Evolutionary conservation across 2,797 vertebrate species (phyloP), one percentile per base, ranked within the genome.

Genomic region (Hypotaenidia philippensis): DNA sequence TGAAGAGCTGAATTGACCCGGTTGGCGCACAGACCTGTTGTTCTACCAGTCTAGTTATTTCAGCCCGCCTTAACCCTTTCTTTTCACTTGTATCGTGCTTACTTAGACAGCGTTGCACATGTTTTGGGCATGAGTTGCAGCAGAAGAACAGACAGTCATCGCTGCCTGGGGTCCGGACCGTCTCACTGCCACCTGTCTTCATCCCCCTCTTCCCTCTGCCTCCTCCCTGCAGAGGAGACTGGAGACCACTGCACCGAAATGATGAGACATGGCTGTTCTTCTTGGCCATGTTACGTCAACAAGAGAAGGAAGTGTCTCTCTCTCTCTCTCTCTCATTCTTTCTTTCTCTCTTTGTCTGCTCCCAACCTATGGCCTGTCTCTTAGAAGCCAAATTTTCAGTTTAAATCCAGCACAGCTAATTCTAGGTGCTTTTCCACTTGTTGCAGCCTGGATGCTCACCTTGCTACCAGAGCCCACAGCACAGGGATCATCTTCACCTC

Each of bases 1-100:
- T 89, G 81, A 93, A 94, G 93, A 93, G 90, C 50, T 77, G 94
- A 79, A 90, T 63, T 92, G 89, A 87, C 94, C 94, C 57, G 3
- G 2, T 9, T 94, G 92, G 90, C 89, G 75, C 90, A 69, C 77
- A 69, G 59, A 75, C n/a, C 92, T 87, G 85, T 94, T 93, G 86
- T 93, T 91, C 52, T 50, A 52, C 78, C 91, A 87, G 93, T 87
- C 77, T 72, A 36, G 91, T 60, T 76, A 68, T 80, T 94, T 82
- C 70, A 80, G 75, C 34, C 69, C 75, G 60, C 53, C 72, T 86
- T 95, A 96, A 95, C 89, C 72, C 75, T 91, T 89, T 52, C 34
- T 7, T 40, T 65, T 66, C 2, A 0, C 70, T 18, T 26, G 45
- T 19, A 16, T 41, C 32, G 22, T 20, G 36, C 76, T 36, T 47